Evolutionary conservation across 1,140 invertebrate genomes (phyloP).

Genomic region (silkworm (Bombyx mori)): DNA sequence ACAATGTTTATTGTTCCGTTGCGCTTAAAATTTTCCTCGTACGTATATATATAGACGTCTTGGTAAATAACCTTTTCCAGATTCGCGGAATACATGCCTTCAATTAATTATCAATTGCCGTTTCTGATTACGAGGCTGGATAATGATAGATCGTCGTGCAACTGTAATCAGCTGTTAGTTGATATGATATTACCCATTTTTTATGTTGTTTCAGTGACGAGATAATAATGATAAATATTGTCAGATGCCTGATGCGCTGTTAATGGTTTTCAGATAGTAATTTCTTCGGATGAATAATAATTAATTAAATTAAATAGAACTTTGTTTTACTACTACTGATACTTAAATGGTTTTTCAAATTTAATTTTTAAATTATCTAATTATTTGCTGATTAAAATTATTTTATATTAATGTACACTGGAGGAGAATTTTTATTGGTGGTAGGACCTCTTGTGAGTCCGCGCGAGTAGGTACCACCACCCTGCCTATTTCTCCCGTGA

Average conservation of each 20-base stretch:
- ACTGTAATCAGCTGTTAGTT: slow-evolving; percentile 5
- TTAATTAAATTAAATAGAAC: not conserved
- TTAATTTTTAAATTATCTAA: not conserved
- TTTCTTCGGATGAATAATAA: not conserved
- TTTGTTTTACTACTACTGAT: not conserved
- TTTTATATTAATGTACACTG: no score
- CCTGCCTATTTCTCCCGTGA: no score
- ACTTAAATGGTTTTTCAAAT: no score
- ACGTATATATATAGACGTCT: not conserved
- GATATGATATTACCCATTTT: slow-evolving; percentile 4
- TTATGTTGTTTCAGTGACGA: not conserved
- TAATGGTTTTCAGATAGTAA: not conserved
- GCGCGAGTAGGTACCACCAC: no score
- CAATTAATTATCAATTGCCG: slow-evolving; percentile 10
- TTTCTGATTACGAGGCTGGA: slow-evolving; percentile 2
- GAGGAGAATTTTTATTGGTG: no score
- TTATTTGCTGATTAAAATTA: no score
- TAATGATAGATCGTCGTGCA: slow-evolving; percentile 8
- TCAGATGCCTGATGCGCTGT: no score
- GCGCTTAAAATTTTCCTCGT: no score
- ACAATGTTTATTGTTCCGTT: no score
- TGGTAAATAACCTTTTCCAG: slow-evolving; percentile 19
- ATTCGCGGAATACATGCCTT: slow-evolving; percentile 7
- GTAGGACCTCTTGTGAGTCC: no score
- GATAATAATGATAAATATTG: not conserved